Base-by-base conservation (phyloP, 2,797 vertebrate genomes). In the Falco peregrinus region DNA sequence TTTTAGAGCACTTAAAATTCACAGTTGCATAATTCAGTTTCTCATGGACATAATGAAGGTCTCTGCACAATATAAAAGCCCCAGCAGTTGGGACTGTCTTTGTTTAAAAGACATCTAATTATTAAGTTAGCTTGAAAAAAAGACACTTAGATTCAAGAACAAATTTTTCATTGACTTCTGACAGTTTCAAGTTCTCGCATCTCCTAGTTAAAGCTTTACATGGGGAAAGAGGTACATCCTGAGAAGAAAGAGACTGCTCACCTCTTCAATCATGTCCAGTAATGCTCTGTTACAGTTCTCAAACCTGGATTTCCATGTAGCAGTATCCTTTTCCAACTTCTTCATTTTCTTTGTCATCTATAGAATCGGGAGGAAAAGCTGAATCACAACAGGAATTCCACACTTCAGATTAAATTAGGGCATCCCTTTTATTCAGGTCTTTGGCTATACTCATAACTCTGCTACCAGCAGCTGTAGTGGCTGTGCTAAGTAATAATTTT, bases 341-440 rank as follows among this genome's bases (percentile, higher is more conserved):
- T 99, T 99, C 98, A 99, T 99, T 97, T 99, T 99, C 73, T 98
- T 99, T 41, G 99, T 98, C 98, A 99, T 99, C 99, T 99, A 35
- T 13, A 92, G 93, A 97, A 97, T 29, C 45, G 90, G 47, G 75
- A 92, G 41, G 59, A 95, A 81, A 92, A 91, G 69, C 45, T 63
- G 28, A 78, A 50, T 96, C 54, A 87, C 47, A 68, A 50, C 15
- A 92, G 61, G 86, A 81, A 84, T 84, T 68, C 37, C 37, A 83
- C 8, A 15, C 31, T 68, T 35, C 37, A 70, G 41, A 50, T 78
- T 24, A 85, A 91, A 84, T 85, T n/a, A 85, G 53, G 64, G 37
- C 64, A 93, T 22, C 24, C 33, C 41, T 69, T 95, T 95, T 57
- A 63, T 87, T 93, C 28, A 80, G 31, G n/a, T 59, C 24, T 95